A percentile compares a stretch with the other conserved stretches of the same genome.
Conservation (phyloP, 2,888 invertebrate genomes). For the Drosophila siamana region DNA sequence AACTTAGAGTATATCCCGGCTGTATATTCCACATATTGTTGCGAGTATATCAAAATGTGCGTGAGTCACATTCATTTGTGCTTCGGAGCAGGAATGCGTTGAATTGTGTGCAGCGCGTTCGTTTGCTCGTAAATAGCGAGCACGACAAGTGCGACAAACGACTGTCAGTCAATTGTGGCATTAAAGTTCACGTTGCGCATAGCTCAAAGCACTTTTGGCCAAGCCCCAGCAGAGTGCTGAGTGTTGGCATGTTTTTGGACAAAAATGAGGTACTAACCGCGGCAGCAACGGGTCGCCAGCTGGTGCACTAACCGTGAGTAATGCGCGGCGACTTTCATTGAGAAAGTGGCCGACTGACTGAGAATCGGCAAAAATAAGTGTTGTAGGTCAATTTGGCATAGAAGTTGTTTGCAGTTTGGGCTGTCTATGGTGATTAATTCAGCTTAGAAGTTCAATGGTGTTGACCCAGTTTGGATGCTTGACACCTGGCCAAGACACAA, state of each 20-base stretch:
- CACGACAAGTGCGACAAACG: conserved; percentile 67
- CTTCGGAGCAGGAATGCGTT: conserved; percentile 11
- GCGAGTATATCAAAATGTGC: neutral
- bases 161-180: conserved; percentile 66
- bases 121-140: conserved; percentile 27
- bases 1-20: neutral
- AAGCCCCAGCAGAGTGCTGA: conserved; percentile 27
- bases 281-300: conserved; percentile 12
- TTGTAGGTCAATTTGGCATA: conserved; percentile 14
- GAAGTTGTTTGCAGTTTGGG: neutral
- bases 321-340: conserved; percentile 48
- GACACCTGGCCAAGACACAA: conserved; percentile 47
- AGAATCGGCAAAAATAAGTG: neutral
- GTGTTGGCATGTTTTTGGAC: conserved; percentile 60
- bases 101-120: conserved; percentile 17
- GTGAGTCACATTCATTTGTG: conserved; percentile 33
- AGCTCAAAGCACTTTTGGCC: conserved; percentile 36
- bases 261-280: conserved; percentile 16
- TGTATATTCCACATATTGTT: neutral
- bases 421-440: conserved; percentile 47
- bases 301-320: conserved; percentile 42
- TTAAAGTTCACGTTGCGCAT: conserved; percentile 60
- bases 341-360: conserved; percentile 35
- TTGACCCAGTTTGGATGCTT: conserved; percentile 47
- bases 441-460: conserved; percentile 36